Percentiles rank a stretch among this genome's conserved stretches.
Conservation (phyloP, 23 tunicate species). For the Halocynthia roretzi region DNA sequence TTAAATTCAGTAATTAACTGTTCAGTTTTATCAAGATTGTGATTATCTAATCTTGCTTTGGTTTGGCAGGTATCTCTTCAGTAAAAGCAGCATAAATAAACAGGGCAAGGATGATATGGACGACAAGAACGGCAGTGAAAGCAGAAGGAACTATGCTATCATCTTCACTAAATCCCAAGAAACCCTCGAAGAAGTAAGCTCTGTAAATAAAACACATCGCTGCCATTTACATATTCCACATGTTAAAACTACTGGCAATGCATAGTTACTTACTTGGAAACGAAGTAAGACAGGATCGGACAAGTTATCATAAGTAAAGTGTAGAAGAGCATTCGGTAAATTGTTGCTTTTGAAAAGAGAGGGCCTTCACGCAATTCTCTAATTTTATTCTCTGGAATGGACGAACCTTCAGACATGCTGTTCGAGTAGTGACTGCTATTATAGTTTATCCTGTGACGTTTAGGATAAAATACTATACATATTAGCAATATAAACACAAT, state of each 20-base stretch:
- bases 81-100: constrained; percentile 80
- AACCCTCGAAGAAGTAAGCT: constrained; percentile 31
- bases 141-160: constrained; percentile 78
- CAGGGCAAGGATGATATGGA: constrained; percentile 65
- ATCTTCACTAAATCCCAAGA: constrained; percentile 23
- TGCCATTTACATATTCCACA: background rate
- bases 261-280: constrained; percentile 34
- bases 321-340: constrained; percentile 36
- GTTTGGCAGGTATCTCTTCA: constrained; percentile 61
- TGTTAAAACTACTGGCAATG: background rate
- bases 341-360: too few relatives aligned
- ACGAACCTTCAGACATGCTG: too few relatives aligned
- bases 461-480: too few relatives aligned
- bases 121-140: constrained; percentile 65
- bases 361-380: too few relatives aligned
- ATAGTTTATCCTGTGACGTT: too few relatives aligned
- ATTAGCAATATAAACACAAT: too few relatives aligned
- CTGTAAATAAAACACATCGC: background rate
- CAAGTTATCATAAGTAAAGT: constrained; percentile 73
- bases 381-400: too few relatives aligned
- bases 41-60: constrained; percentile 46
- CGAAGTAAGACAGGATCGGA: constrained; percentile 75
- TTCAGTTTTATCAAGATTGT: background rate
- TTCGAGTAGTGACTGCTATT: too few relatives aligned
- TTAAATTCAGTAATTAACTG: background rate